phyloP scores from a whole-genome alignment of 2,797 vertebrate species.

The Natrix natrix region DNA sequence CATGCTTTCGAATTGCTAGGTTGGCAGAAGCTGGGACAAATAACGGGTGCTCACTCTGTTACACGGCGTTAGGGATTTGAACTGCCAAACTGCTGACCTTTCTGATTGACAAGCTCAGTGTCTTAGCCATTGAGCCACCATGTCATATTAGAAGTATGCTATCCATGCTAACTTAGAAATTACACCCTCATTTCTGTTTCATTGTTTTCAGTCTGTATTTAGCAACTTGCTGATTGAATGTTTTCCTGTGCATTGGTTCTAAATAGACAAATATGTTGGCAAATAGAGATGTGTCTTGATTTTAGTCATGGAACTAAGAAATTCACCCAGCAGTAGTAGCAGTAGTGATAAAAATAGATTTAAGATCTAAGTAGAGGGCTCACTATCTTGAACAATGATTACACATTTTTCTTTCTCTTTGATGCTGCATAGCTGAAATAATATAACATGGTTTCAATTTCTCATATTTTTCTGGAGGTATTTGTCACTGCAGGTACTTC shows the following conservation, averaged over 20 bases:
- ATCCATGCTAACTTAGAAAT: slow-evolving; percentile 34
- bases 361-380: slow-evolving; percentile 11
- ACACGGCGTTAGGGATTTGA: too few species aligned
- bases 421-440: slow-evolving; percentile 28
- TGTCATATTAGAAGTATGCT: slow-evolving; percentile 3
- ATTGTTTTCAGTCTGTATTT: slow-evolving; percentile 40
- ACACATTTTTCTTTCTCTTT: slow-evolving; percentile 32
- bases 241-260: neutral
- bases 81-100: too few species aligned
- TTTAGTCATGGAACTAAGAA: neutral
- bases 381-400: slow-evolving; percentile 34
- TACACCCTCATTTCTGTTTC: slow-evolving; percentile 21
- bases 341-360: neutral
- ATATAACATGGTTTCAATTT: slow-evolving; percentile 35
- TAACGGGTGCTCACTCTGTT: too few species aligned
- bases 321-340: neutral
- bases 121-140: too few species aligned
- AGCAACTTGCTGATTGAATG: slow-evolving; percentile 17
- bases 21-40: too few species aligned
- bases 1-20: too few species aligned
- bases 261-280: slow-evolving; percentile 16
- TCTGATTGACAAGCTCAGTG: too few species aligned
- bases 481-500: slow-evolving; percentile 45
- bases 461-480: slow-evolving; percentile 19
- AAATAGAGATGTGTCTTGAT: neutral